Conservation (phyloP, 23 tunicate species). For the Trididemnum nubilum region DNA sequence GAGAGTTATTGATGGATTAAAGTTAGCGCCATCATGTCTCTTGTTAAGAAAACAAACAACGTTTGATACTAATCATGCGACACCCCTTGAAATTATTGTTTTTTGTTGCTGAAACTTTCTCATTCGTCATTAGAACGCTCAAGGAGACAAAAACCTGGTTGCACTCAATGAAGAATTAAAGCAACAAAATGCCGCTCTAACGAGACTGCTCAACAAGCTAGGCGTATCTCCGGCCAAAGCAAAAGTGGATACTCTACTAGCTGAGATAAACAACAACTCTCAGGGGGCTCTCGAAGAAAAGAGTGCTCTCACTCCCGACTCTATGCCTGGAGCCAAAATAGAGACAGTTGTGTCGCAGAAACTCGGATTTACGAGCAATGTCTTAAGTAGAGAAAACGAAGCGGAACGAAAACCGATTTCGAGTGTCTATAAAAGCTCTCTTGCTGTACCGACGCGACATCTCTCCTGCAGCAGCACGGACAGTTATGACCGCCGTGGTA, state of each 20-base stretch:
- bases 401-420: neutral
- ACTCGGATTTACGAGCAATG: neutral
- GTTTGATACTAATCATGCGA: too few relatives aligned
- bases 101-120: too few relatives aligned
- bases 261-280: conserved; percentile 6
- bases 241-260: neutral
- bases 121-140: conserved; percentile 49
- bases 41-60: too few relatives aligned
- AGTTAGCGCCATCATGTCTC: too few relatives aligned
- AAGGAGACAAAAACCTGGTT: conserved; percentile 30
- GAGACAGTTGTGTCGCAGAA: neutral
- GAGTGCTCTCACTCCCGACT: neutral
- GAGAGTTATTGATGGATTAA: too few relatives aligned
- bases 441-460: neutral
- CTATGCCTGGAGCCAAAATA: neutral
- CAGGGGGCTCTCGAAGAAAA: neutral
- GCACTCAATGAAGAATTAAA: conserved; percentile 60
- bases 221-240: conserved; percentile 26
- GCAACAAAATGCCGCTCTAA: conserved; percentile 68
- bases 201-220: conserved; percentile 53
- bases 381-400: neutral
- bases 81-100: too few relatives aligned
- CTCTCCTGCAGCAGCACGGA: conserved; percentile 13
- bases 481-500: conserved; percentile 3
- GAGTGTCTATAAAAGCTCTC: neutral